phyloP scores from a whole-genome alignment of 2,797 vertebrate species.

The Hozukius guyotensis region DNA sequence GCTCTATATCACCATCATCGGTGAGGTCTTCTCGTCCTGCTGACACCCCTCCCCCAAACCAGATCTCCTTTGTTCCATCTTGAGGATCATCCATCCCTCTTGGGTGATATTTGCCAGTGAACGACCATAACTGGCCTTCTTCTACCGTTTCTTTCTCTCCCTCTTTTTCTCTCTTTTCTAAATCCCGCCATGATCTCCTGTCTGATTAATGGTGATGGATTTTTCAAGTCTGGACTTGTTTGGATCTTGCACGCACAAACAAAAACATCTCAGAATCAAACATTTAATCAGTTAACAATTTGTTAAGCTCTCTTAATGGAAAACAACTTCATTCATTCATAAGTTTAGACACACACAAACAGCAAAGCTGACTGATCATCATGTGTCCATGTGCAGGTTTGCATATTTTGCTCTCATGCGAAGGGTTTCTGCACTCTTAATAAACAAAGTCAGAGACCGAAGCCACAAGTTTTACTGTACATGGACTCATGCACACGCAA shows the following conservation, averaged over 20 bases:
- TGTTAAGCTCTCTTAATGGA: conserved; percentile 4
- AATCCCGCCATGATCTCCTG: conserved; percentile 21
- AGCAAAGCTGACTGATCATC: conserved; percentile 3
- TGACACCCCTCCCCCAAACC: conserved; percentile 48
- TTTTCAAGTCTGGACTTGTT: conserved; percentile 20
- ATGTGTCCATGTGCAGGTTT: not conserved
- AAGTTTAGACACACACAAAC: conserved; percentile 11
- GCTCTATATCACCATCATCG: conserved; percentile 21
- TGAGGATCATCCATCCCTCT: conserved; percentile 48
- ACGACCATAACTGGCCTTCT: conserved; percentile 29
- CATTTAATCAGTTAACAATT: not conserved
- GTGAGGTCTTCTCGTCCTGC: conserved; percentile 31
- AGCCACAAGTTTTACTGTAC: conserved; percentile 41
- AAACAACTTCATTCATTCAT: conserved; percentile 19
- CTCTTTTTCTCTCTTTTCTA: not conserved
- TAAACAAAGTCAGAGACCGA: conserved; percentile 36
- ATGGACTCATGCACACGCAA: conserved; percentile 15
- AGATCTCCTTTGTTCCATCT: conserved; percentile 47
- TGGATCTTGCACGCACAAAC: conserved; percentile 2
- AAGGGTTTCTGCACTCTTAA: conserved; percentile 4
- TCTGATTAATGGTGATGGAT: conserved; percentile 34
- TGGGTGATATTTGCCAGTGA: conserved; percentile 42
- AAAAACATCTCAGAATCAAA: conserved; percentile 7
- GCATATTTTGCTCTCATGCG: conserved; percentile 31
- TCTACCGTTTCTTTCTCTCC: conserved; percentile 10